Evolutionary conservation across 2,888 invertebrate genomes (phyloP).

Genomic region (Habroteleia sp.): DNA sequence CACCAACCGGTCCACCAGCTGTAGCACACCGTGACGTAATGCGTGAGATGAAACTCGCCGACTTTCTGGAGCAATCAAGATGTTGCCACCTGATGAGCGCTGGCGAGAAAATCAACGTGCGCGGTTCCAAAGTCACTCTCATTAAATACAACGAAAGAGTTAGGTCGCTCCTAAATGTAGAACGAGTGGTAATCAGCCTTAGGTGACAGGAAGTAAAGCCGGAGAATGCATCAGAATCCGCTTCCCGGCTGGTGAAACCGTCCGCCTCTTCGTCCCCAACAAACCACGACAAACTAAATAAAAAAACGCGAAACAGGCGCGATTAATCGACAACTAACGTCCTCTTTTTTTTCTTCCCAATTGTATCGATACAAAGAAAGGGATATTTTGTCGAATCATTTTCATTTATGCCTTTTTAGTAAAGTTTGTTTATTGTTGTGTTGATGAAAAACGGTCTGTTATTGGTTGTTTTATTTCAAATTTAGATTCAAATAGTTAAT

Average conservation of each 20-base stretch:
- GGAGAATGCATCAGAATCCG: conserved; percentile 58
- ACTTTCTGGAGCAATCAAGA: conserved; percentile 90
- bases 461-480: conserved; percentile 30
- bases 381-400: background rate
- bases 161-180: conserved; percentile 90
- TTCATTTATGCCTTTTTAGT: conserved; percentile 5
- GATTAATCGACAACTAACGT: conserved; percentile 35
- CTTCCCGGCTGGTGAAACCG: conserved; percentile 67
- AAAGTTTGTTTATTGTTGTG: conserved; percentile 31
- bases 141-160: conserved; percentile 93
- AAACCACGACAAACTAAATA: conserved; percentile 20
- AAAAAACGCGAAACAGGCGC: conserved; percentile 35
- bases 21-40: conserved; percentile 81
- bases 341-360: no score
- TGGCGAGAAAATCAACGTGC: conserved; percentile 89
- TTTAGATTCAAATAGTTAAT: conserved; percentile 17
- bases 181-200: conserved; percentile 86
- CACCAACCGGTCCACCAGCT: conserved; percentile 83
- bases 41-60: conserved; percentile 89
- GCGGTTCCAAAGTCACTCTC: conserved; percentile 90
- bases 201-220: conserved; percentile 82
- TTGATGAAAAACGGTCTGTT: conserved; percentile 3
- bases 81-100: conserved; percentile 90
- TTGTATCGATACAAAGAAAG: background rate
- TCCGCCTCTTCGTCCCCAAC: conserved; percentile 68